Evolutionary conservation across 2,113 vertebrate species (phyloP).

Genomic region (Microcebus griseorufus): DNA sequence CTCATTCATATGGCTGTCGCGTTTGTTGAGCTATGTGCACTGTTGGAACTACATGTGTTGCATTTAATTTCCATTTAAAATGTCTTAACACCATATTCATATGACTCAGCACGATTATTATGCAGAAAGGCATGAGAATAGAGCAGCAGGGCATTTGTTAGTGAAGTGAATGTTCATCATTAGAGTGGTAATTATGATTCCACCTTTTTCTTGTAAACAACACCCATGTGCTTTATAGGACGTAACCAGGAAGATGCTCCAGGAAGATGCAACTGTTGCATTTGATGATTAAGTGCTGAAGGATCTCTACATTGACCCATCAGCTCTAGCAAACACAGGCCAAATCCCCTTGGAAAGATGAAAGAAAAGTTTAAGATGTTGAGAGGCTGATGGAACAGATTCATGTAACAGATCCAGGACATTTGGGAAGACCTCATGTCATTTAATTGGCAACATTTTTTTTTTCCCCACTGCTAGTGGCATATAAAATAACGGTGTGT

Average conservation of each 20-base stretch:
- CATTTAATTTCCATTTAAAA: neutral
- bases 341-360: neutral
- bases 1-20: neutral
- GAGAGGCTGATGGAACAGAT: neutral
- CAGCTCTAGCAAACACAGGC: neutral
- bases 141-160: neutral
- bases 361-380: neutral
- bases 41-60: neutral
- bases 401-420: neutral
- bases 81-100: neutral
- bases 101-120: neutral
- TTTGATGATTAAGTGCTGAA: neutral
- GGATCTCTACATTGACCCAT: neutral
- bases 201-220: neutral
- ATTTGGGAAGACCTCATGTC: neutral
- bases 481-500: neutral
- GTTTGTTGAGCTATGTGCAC: neutral
- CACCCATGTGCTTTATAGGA: neutral
- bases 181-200: neutral
- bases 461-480: neutral
- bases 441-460: neutral
- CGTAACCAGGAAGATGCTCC: neutral
- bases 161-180: rapidly evolving
- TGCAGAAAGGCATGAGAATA: neutral
- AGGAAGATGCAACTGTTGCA: no score